These are phyloP conservation scores for Prosopocoilus inquinatus DNA, from an alignment of 2,888 invertebrate species.

Conservation along the genomic window DNA sequence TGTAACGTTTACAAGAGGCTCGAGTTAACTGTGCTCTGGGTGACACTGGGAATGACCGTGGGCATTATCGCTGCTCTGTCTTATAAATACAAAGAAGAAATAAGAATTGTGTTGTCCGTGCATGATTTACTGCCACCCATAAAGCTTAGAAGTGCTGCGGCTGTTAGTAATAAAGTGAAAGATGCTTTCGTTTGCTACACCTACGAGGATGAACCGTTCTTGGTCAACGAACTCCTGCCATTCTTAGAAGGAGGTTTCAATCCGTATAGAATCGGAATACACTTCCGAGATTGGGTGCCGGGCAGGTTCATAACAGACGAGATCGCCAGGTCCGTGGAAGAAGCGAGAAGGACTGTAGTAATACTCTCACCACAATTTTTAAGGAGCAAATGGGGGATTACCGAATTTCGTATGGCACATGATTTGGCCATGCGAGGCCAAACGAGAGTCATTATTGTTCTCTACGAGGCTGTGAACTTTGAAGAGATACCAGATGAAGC, in stretches of 20 bases:
- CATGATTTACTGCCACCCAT: no score
- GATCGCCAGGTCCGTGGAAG: slow-evolving; percentile 68
- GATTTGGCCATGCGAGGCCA: slow-evolving; percentile 60
- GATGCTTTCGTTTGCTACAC: slow-evolving; percentile 83
- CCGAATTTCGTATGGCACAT: slow-evolving; percentile 76
- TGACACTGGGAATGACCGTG: no score
- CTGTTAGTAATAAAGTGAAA: slow-evolving; percentile 53
- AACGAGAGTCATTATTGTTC: slow-evolving; percentile 72
- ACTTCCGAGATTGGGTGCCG: slow-evolving; percentile 70
- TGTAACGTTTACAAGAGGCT: no score
- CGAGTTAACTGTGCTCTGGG: no score
- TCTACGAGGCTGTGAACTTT: slow-evolving; percentile 68
- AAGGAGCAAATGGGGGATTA: slow-evolving; percentile 73
- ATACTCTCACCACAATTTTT: slow-evolving; percentile 71
- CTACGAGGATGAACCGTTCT: slow-evolving; percentile 71
- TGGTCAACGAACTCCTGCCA: slow-evolving; percentile 63
- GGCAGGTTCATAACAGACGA: slow-evolving; percentile 73
- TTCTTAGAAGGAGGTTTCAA: slow-evolving; percentile 62
- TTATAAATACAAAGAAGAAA: no score
- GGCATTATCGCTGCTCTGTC: no score
- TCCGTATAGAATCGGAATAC: slow-evolving; percentile 69
- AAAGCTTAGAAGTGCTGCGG: no score
- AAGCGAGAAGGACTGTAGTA: slow-evolving; percentile 68
- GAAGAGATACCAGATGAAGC: slow-evolving; percentile 60
- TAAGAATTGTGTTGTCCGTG: no score